Conservation (phyloP, 2,113 vertebrate species). For the Egretta garzetta region DNA sequence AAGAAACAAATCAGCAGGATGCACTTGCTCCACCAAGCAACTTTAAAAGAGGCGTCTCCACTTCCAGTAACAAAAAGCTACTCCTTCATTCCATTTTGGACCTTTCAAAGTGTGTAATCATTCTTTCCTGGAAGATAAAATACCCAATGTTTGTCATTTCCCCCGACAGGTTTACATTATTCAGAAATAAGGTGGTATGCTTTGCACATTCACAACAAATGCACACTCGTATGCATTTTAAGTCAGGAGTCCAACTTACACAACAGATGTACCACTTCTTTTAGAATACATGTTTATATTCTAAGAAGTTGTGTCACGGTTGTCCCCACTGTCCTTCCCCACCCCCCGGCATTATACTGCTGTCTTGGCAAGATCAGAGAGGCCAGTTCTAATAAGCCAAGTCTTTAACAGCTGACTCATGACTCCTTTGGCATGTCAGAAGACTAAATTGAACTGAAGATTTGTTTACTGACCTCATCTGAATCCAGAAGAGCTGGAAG, state of each 20-base stretch:
- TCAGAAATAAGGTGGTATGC: background rate
- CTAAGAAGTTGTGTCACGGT: background rate
- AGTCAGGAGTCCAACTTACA: background rate
- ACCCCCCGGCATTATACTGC: background rate
- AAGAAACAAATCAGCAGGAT: conserved; percentile 68
- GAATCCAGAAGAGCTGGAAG: conserved; percentile 85
- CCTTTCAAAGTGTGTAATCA: conserved; percentile 87
- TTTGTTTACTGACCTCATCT: conserved; percentile 82
- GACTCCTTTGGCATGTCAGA: conserved; percentile 30
- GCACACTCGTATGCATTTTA: background rate
- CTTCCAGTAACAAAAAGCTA: conserved; percentile 33
- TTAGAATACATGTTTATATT: background rate
- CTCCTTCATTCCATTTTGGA: conserved; percentile 84
- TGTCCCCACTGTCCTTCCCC: background rate
- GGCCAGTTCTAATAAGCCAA: background rate
- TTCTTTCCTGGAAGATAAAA: conserved; percentile 77
- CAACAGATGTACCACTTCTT: background rate
- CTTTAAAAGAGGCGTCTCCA: conserved; percentile 26
- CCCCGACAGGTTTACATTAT: background rate
- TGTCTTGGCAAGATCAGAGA: background rate
- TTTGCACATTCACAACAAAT: background rate
- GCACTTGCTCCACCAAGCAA: conserved; percentile 56
- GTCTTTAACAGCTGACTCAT: background rate
- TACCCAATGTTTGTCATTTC: background rate
- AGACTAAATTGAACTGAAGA: conserved; percentile 4